A percentile compares a stretch with the other conserved stretches of the same genome.
These are phyloP conservation scores for Patella vulgata DNA, from an alignment of 1,140 invertebrate species.

Conservation along the genomic window DNA sequence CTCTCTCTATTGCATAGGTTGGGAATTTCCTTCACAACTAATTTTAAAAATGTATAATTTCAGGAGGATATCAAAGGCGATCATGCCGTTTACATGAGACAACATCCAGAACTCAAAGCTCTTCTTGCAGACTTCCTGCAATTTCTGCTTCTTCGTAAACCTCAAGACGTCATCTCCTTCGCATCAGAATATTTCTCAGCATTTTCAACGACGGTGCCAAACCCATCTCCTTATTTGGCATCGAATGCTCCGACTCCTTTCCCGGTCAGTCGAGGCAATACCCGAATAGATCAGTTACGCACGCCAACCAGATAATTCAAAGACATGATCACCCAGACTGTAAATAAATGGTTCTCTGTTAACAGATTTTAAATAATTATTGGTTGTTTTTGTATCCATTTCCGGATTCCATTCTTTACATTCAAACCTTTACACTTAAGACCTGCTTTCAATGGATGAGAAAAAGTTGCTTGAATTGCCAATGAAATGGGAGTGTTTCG, in stretches of 20 bases:
- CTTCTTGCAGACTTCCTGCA: conserved; percentile 66
- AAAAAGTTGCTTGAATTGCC: no score
- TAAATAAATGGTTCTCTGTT: no score
- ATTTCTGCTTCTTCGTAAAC: conserved; percentile 65
- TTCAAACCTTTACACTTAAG: no score
- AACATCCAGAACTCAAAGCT: conserved; percentile 64
- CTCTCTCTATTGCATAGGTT: no score
- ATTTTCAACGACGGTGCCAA: conserved; percentile 59
- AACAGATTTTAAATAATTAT: no score
- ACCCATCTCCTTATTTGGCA: conserved; percentile 49
- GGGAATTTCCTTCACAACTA: no score
- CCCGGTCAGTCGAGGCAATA: conserved; percentile 57
- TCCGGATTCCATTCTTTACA: no score
- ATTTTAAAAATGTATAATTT: conserved; percentile 27
- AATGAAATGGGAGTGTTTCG: no score
- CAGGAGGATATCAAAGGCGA: conserved; percentile 64
- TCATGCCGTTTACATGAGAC: conserved; percentile 61
- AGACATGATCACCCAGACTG: no score
- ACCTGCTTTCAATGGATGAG: no score
- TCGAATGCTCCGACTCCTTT: conserved; percentile 58
- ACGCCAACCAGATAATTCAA: conserved; percentile 45
- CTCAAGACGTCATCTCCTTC: conserved; percentile 63
- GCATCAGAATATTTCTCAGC: conserved; percentile 66
- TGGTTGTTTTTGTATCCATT: no score
- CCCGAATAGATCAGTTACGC: conserved; percentile 57